Conservation (phyloP, 2,797 vertebrate species). For the Scomberomorus guttatus region DNA sequence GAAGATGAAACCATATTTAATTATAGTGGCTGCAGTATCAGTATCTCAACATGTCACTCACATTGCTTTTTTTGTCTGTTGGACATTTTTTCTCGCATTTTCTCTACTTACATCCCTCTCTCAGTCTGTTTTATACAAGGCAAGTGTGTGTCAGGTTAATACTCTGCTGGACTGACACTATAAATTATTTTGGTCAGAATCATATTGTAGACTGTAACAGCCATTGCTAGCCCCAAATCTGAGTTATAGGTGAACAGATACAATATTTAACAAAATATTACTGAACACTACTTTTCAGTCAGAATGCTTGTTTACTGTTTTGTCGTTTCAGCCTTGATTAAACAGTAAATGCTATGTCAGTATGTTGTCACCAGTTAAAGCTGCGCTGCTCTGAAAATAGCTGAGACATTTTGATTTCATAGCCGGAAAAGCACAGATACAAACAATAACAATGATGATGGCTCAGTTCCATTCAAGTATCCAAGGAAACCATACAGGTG, state of each 20-base stretch:
- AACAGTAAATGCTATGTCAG: constrained; percentile 31
- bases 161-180: constrained; percentile 2
- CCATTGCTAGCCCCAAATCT: not conserved
- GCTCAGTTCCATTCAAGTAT: no score
- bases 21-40: constrained; percentile 27
- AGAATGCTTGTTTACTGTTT: constrained; percentile 23
- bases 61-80: not conserved
- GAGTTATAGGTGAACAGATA: constrained; percentile 16
- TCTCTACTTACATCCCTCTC: not conserved
- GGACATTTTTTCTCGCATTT: not conserved
- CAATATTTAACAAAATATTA: not conserved
- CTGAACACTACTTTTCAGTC: not conserved
- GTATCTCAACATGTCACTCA: constrained; percentile 28
- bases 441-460: not conserved
- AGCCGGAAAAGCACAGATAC: not conserved
- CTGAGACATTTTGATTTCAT: not conserved
- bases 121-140: not conserved
- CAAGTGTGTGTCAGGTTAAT: constrained; percentile 24
- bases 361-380: constrained; percentile 4
- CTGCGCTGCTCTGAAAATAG: constrained; percentile 27
- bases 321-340: constrained; percentile 29
- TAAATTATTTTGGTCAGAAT: constrained; percentile 9
- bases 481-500: no score
- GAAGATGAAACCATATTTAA: constrained; percentile 61
- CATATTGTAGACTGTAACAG: not conserved